Evolutionary conservation across 2,797 vertebrate genomes (phyloP), one percentile per base, ranked within the genome.

Genomic region (Neosalanx taihuensis): DNA sequence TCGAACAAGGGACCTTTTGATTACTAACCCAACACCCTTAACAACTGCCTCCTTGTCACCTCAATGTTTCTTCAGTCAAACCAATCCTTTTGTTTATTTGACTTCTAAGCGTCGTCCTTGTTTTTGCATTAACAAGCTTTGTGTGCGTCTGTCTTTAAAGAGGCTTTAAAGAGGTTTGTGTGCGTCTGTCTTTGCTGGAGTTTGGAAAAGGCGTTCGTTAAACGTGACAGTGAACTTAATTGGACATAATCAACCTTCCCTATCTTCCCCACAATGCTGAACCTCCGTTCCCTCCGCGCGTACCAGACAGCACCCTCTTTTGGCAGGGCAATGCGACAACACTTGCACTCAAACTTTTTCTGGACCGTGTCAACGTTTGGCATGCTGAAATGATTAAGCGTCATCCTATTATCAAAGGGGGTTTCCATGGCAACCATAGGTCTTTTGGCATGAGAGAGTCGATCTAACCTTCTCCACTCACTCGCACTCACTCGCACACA

Each of bases 191-290:
- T 81, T 76, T 75, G 65, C 75, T 74, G 70, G 80, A 84, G 76
- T 79, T 82, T 81, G 86, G 79, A 79, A 88, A 86, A 85, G 79
- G 81, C 68, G 70, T 73, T 46, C 29, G 78, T 73, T 82, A 70
- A 80, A 79, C 83, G 85, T 89, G 83, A 83, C 82, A 85, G 77
- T 83, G 80, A 88, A 74, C 82, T 86, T 88, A 88, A 89, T 89
- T 84, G 81, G 81, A 86, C 73, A 75, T 88, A 89, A 91, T 89
- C 86, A 87, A 87, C 75, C 63, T 77, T 79, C 56, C 83, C 69
- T 78, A 78, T 82, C 77, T 79, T 76, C 69, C 78, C 67, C 68
- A 74, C 63, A 78, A 69, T 64, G 72, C 77, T 74, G 75, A 72
- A 72, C 73, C 67, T 64, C 63, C 76, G 79, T 61, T 68, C 58